phyloP scores from a whole-genome alignment of 2,797 vertebrate species.

The Poeciliopsis paucimaculata region DNA sequence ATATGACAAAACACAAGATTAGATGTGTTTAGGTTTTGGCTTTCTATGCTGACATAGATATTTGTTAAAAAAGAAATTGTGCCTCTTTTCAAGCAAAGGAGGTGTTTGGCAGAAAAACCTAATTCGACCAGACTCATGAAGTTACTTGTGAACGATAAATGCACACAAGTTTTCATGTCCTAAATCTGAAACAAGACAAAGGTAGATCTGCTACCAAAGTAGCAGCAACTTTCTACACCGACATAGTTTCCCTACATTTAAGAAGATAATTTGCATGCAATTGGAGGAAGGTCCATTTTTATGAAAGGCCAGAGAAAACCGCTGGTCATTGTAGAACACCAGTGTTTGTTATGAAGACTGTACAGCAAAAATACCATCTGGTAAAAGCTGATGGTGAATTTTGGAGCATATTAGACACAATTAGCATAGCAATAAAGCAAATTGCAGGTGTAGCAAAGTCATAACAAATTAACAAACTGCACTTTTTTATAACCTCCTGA shows the following conservation, averaged over 20 bases:
- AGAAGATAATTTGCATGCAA: background rate
- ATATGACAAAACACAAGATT: background rate
- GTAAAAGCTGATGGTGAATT: background rate
- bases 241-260: background rate
- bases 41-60: background rate
- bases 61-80: background rate
- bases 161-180: background rate
- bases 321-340: background rate
- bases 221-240: background rate
- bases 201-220: background rate
- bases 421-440: background rate
- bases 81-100: background rate
- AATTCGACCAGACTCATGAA: background rate
- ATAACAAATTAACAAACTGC: too few relatives aligned
- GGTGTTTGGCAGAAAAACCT: background rate
- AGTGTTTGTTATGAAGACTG: background rate
- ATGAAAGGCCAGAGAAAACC: background rate
- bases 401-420: background rate
- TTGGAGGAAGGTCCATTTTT: background rate
- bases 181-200: background rate
- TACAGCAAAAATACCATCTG: background rate
- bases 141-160: background rate
- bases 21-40: background rate
- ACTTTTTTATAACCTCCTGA: background rate
- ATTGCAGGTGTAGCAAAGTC: background rate